Percentiles rank a stretch among this genome's conserved stretches.
These are phyloP conservation scores for Phortica okadai DNA, from an alignment of 2,888 invertebrate species.

Conservation along the genomic window DNA sequence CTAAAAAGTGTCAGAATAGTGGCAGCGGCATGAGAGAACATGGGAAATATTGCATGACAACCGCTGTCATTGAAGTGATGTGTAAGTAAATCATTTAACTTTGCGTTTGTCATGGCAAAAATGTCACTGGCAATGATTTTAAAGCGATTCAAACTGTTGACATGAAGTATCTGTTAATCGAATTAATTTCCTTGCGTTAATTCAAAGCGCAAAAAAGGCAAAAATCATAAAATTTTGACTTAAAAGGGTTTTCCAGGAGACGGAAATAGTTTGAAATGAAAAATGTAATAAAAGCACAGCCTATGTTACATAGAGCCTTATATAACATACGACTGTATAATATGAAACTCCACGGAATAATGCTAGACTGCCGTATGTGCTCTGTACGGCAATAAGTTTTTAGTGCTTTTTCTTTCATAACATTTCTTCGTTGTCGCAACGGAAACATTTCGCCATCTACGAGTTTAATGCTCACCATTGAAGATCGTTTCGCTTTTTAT, in stretches of 20 bases:
- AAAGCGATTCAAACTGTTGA: background rate
- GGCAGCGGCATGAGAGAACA: conserved; percentile 43
- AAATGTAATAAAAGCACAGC: no score
- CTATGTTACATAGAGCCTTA: no score
- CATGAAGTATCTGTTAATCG: background rate
- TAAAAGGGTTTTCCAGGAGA: no score
- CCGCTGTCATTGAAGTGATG: conserved; percentile 55
- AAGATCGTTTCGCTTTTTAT: background rate
- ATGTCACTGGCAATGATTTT: background rate
- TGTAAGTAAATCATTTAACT: conserved; percentile 39
- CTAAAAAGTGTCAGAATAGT: conserved; percentile 2
- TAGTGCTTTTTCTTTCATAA: background rate
- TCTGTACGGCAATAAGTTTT: background rate
- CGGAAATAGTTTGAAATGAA: no score
- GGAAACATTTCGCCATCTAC: conserved; percentile 66
- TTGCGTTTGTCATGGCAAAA: background rate
- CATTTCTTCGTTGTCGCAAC: conserved; percentile 62
- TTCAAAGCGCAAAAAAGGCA: background rate
- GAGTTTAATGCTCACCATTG: background rate
- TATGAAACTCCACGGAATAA: no score
- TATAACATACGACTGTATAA: no score
- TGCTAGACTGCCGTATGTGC: no score
- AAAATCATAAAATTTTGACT: background rate
- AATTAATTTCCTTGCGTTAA: conserved; percentile 12
- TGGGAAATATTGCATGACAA: conserved; percentile 68